Evolutionary conservation across 1,140 invertebrate species (phyloP).

Genomic region (Epicauta chinensis): DNA sequence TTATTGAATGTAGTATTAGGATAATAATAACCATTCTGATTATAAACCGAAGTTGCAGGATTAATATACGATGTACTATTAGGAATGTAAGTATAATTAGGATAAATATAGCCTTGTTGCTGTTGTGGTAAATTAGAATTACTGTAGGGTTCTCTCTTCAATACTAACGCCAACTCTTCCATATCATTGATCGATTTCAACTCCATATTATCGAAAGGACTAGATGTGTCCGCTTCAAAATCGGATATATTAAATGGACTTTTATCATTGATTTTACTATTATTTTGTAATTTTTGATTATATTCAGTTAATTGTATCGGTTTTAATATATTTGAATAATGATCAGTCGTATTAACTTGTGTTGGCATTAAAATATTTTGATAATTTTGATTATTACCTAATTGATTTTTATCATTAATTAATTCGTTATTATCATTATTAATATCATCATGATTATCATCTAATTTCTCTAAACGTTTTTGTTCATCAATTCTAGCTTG

Average conservation of each 20-base stretch:
- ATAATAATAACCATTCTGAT: slow-evolving; percentile 22
- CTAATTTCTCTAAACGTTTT: slow-evolving; percentile 46
- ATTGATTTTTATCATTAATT: slow-evolving; percentile 44
- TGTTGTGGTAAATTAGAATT: slow-evolving; percentile 1
- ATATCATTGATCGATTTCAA: slow-evolving; percentile 86
- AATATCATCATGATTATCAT: slow-evolving; percentile 42
- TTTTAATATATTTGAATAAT: slow-evolving; percentile 34
- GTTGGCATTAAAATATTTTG: slow-evolving; percentile 31
- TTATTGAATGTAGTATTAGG: neutral
- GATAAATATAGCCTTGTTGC: neutral
- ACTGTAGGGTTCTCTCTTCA: slow-evolving; percentile 41
- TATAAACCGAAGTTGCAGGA: slow-evolving; percentile 43
- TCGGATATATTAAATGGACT: slow-evolving; percentile 48
- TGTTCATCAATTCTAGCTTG: slow-evolving; percentile 38
- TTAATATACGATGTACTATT: slow-evolving; percentile 38
- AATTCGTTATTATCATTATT: slow-evolving; percentile 44
- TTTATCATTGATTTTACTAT: slow-evolving; percentile 23
- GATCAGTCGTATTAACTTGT: slow-evolving; percentile 13
- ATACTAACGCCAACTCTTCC: slow-evolving; percentile 73
- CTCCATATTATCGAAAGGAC: slow-evolving; percentile 86
- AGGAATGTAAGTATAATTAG: slow-evolving; percentile 10
- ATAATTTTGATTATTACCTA: slow-evolving; percentile 16
- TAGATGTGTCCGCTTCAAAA: slow-evolving; percentile 83
- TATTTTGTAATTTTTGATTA: slow-evolving; percentile 11
- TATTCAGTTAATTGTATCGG: slow-evolving; percentile 29